Evolutionary conservation across 1,140 invertebrate genomes (phyloP).

Genomic region (Apis florea): DNA sequence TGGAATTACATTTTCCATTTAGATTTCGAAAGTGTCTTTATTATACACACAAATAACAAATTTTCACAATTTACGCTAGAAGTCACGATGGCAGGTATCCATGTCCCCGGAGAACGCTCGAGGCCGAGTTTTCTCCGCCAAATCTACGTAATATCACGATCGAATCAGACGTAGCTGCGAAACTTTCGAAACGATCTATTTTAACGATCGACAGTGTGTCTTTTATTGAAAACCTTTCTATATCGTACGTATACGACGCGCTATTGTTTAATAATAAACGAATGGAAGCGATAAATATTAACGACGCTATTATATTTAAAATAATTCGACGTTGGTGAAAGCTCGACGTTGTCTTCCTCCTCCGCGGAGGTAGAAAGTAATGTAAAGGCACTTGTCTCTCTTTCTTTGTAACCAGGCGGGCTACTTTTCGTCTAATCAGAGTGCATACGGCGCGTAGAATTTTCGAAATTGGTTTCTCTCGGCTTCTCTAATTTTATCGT

Average conservation of each 20-base stretch:
- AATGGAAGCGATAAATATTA: constrained; percentile 53
- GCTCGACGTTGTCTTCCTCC: not conserved
- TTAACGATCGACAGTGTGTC: not conserved
- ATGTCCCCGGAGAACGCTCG: constrained; percentile 13
- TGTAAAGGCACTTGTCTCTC: constrained; percentile 15
- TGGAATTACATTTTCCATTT: not conserved
- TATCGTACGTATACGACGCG: not conserved
- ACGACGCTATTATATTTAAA: constrained; percentile 11
- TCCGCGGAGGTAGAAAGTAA: not conserved
- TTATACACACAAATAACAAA: constrained; percentile 62
- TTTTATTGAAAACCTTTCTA: constrained; percentile 1
- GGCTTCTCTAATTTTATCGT: too few species aligned
- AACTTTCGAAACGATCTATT: not conserved
- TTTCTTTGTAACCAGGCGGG: not conserved
- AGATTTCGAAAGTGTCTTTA: constrained; percentile 50
- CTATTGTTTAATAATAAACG: too few species aligned
- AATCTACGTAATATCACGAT: not conserved
- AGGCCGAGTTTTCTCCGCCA: not conserved
- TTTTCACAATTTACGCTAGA: constrained; percentile 58
- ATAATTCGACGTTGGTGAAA: not conserved
- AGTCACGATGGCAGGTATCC: constrained; percentile 60
- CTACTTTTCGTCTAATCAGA: not conserved
- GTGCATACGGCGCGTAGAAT: not conserved
- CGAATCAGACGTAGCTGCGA: not conserved
- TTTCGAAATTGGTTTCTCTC: not conserved